A percentile compares a stretch with the other conserved stretches of the same genome.
phyloP scores from a whole-genome alignment of 2,113 vertebrate genomes.

The Oxygymnocypris stewartii region DNA sequence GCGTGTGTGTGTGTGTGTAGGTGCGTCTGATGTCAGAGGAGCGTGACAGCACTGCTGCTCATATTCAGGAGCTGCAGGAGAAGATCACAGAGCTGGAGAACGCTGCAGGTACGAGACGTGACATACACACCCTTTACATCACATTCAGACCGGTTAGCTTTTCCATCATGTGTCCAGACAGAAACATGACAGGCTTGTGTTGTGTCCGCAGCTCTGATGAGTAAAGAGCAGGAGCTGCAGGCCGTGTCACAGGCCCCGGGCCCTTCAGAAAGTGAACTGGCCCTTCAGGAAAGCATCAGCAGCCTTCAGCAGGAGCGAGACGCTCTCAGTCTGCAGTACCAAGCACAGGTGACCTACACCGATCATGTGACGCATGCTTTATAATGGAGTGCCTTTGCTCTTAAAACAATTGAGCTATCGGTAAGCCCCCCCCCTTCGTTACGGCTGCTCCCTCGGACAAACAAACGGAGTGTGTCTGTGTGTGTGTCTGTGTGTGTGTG shows the following conservation, averaged over 20 bases:
- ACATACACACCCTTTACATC: background rate
- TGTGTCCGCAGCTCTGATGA: constrained; percentile 60
- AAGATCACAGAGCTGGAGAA: constrained; percentile 77
- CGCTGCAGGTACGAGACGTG: constrained; percentile 76
- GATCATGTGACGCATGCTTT: background rate
- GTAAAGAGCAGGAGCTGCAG: constrained; percentile 66
- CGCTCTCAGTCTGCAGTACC: constrained; percentile 74
- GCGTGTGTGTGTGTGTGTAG: constrained; percentile 64
- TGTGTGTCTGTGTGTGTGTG: too few species aligned
- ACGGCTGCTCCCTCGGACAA: too few species aligned
- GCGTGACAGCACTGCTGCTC: constrained; percentile 76
- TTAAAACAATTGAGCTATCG: background rate
- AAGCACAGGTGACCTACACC: constrained; percentile 76
- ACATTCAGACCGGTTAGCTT: too few species aligned
- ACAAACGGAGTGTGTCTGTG: too few species aligned
- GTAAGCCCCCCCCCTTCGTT: too few species aligned
- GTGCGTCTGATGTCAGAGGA: constrained; percentile 82
- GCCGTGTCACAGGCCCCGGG: constrained; percentile 63
- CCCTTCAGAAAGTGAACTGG: constrained; percentile 80
- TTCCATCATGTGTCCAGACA: too few species aligned
- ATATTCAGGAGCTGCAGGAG: constrained; percentile 82
- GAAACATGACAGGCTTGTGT: background rate
- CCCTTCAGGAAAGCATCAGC: constrained; percentile 77
- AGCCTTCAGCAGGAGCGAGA: constrained; percentile 81
- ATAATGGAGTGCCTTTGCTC: background rate